Evolutionary conservation across 2,797 vertebrate species (phyloP), one percentile per base, ranked within the genome.

Genomic region (Enteromius afrohamiltoni): DNA sequence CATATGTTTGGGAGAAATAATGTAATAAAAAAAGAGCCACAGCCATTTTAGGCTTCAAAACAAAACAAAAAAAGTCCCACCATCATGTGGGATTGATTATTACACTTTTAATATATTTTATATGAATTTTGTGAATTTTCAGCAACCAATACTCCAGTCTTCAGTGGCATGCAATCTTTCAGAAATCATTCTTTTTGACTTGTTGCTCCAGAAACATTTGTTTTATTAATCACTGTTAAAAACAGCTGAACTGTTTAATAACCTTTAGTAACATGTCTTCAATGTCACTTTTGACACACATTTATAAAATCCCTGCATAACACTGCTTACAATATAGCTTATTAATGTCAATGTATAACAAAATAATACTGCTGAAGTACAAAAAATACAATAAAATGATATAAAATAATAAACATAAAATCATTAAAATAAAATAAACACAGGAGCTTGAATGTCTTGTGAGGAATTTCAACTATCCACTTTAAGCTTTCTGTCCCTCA

Each of bases 401-500:
- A 5, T 16, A 16, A 29, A 58, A 51, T 11, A 34, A 74, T 74
- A 34, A 2, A 23, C 40, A 60, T n/a, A n/a, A 40, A 70, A 47
- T 45, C 5, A 62, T 62, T 29, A 29, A 62, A 29, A 62, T 21
- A 49, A 62, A 26, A 45, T 42, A 14, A 65, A 78, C 49, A 51
- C 3, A 53, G 11, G 29, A 34, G 42, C 60, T n/a, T 65, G 29
- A 31, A 31, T 13, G 5, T 65, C 4, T 67, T 34, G 40, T 5
- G 17, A 7, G 13, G n/a, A 42, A 76, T 58, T 75, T 40, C 31
- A 40, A 55, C 11, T 23, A 40, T 40, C 26, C 51, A 5, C 65
- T 42, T 23, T 69, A 55, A 79, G 5, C 29, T 49, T 23, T 76
- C 73, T 58, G 51, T 76, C 21, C 51, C 51, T 58, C 19, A 37